A percentile compares a stretch with the other conserved stretches of the same genome.
Conservation (phyloP, 2,888 invertebrate species). For the Dolichomitus sp. region DNA sequence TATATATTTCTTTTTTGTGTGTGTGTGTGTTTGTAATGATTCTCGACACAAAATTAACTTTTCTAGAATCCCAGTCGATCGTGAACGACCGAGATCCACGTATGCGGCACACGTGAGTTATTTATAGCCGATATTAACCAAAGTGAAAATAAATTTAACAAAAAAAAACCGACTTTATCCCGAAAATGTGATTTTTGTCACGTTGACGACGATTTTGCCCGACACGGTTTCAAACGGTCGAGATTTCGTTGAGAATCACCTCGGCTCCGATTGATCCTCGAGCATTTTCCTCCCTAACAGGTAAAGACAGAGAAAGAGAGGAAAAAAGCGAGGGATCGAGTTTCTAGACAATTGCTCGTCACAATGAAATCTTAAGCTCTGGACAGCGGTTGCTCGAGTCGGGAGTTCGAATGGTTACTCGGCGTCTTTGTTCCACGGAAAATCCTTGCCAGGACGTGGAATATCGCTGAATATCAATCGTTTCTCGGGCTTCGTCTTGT, state of each 20-base stretch:
- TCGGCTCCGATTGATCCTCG: background rate
- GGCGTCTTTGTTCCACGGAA: constrained; percentile 74
- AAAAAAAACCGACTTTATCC: background rate
- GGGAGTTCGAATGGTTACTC: constrained; percentile 60
- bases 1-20: background rate
- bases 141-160: background rate
- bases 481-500: constrained; percentile 77
- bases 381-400: constrained; percentile 10
- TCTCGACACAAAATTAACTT: constrained; percentile 5
- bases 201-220: constrained; percentile 7
- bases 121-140: background rate
- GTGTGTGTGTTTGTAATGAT: constrained; percentile 16
- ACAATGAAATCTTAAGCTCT: background rate
- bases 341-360: no score
- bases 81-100: constrained; percentile 36
- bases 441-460: constrained; percentile 77
- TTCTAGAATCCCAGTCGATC: constrained; percentile 27
- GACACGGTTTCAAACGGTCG: constrained; percentile 44
- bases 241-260: constrained; percentile 16
- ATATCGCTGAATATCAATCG: constrained; percentile 83
- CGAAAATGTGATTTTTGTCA: background rate
- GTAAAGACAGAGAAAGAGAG: no score
- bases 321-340: no score
- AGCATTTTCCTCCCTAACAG: background rate
- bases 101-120: background rate